A percentile compares a stretch with the other conserved stretches of the same genome.
Evolutionary conservation across 2,888 invertebrate genomes (phyloP).

Genomic region (Ennomos fuscantarius): DNA sequence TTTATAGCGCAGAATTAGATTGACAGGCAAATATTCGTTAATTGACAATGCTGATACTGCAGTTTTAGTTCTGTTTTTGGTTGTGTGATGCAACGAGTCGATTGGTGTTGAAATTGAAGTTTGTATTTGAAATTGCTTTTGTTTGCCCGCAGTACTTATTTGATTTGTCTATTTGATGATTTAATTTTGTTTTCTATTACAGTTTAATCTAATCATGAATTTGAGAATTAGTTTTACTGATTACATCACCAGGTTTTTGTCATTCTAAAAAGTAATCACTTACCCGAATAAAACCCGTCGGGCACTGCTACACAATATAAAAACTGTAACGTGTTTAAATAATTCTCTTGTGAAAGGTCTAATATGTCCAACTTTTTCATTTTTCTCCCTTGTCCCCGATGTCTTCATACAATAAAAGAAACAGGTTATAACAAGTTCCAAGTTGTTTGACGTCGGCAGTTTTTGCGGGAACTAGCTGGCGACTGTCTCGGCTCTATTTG

Average conservation of each 20-base stretch:
- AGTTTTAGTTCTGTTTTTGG: constrained; percentile 24
- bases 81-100: constrained; percentile 1
- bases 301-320: not conserved
- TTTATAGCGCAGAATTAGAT: constrained; percentile 27
- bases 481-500: not conserved
- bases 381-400: constrained; percentile 10
- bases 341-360: not conserved
- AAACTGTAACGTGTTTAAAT: not conserved
- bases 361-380: constrained; percentile 10
- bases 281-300: too few relatives aligned
- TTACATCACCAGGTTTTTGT: too few relatives aligned
- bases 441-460: constrained; percentile 29
- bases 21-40: constrained; percentile 35
- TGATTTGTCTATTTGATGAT: too few relatives aligned
- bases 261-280: too few relatives aligned
- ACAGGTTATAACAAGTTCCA: constrained; percentile 25
- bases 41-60: constrained; percentile 31
- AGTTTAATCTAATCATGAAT: too few relatives aligned
- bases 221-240: too few relatives aligned
- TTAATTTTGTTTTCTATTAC: too few relatives aligned
- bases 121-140: not conserved
- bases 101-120: constrained; percentile 2
- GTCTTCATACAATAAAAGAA: constrained; percentile 15
- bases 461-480: constrained; percentile 16
- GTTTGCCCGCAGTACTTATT: too few relatives aligned